Percentiles rank a stretch among this genome's conserved stretches.
Conservation (phyloP, 1,140 invertebrate species). For the Zelostemma sp. region DNA sequence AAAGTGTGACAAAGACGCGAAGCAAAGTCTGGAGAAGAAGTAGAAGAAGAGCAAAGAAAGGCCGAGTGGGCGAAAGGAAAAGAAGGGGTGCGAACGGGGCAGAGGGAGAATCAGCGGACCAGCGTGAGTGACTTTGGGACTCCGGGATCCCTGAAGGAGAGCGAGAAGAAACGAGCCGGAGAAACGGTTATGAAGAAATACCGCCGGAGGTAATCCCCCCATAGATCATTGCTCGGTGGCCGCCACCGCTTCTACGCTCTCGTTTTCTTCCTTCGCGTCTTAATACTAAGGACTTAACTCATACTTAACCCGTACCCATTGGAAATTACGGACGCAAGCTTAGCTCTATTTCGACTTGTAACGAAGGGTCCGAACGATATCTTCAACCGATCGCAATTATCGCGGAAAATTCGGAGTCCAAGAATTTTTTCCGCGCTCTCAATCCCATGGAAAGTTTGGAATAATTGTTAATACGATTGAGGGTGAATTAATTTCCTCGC, state of each 20-base stretch:
- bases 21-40: conserved; percentile 18
- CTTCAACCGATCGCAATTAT: conserved; percentile 6
- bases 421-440: not conserved
- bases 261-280: conserved; percentile 43
- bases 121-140: conserved; percentile 23
- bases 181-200: conserved; percentile 68
- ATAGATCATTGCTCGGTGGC: conserved; percentile 63
- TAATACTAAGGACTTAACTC: conserved; percentile 52
- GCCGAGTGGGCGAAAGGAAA: conserved; percentile 23
- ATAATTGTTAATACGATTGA: conserved; percentile 49
- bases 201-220: conserved; percentile 65
- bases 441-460: conserved; percentile 35
- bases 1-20: conserved; percentile 13
- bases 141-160: conserved; percentile 35
- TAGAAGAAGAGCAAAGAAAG: conserved; percentile 30
- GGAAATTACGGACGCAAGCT: conserved; percentile 36
- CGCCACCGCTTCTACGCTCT: conserved; percentile 37
- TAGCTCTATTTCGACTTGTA: conserved; percentile 35
- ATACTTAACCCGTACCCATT: conserved; percentile 50
- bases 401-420: not conserved
- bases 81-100: conserved; percentile 24
- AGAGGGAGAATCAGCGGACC: conserved; percentile 28
- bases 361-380: conserved; percentile 18
- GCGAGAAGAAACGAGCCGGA: conserved; percentile 52
- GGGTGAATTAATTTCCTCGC: conserved; percentile 49